Base-by-base conservation (phyloP, 1,140 invertebrate genomes). In the Diachasmimorpha longicaudata region DNA sequence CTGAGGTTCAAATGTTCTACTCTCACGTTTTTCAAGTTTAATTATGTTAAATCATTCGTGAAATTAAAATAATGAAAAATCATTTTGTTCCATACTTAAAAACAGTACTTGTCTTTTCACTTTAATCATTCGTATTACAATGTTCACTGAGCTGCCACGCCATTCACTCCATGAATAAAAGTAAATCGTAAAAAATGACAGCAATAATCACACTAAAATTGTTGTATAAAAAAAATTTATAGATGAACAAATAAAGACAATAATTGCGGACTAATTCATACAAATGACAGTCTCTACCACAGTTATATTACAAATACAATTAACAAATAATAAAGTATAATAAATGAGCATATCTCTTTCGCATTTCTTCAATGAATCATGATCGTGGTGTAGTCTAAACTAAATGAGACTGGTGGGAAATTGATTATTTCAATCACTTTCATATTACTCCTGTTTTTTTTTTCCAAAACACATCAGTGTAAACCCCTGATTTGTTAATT, bases 401-500 rank as follows among this genome's bases (percentile, higher is more conserved):
- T 63, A 31, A 63, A 63, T 63, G 19, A 25, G 23, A 63, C 58
- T 63, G 58, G 23, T 23, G 58, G 58, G 21, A 13, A 63, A 63
- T 63, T 63, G 58, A 63, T 63, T 23, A 14, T 25, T 63, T 11
- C 10, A 63, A 63, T 31, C 58, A 63, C 58, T 63, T 63, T 63
- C 58, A 63, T 63, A 63, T 25, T 52, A n/a, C 48, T 52, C 14
- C 14, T 1, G 48, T 16, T 52, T 52, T 52, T 52, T 52, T 46
- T 31, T 31, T 31, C 31, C 48, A n/a, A 52, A 52, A 52, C n/a
- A 13, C 48, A 52, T 52, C 16, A 16, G 4, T 52, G 14, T 52
- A n/a, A 52, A 16, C 48, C 14, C 48, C 19, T 68, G 52, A 21
- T 66, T 74, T 73, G 31, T 13, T 77, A 31, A 42, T 77, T 67